These are phyloP conservation scores for Cosmia pyralina DNA, from an alignment of 2,888 invertebrate species.

Conservation along the genomic window DNA sequence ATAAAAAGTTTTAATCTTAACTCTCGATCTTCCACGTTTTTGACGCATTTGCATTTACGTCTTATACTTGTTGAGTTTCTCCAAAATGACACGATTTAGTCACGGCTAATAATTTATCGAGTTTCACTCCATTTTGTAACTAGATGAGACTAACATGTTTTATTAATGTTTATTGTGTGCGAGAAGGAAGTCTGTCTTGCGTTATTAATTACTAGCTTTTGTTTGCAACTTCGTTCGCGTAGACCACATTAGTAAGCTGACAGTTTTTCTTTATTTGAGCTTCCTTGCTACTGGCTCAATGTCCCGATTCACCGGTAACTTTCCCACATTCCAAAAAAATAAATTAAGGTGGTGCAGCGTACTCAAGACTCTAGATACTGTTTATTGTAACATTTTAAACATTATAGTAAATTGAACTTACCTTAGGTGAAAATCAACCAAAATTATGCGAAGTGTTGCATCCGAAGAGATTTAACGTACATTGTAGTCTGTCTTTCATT, in stretches of 20 bases:
- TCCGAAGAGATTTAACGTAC: no score
- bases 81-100: slow-evolving; percentile 53
- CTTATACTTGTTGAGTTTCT: slow-evolving; percentile 30
- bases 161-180: slow-evolving; percentile 62
- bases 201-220: slow-evolving; percentile 63
- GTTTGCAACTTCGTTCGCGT: slow-evolving; percentile 51
- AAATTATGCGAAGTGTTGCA: no score
- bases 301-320: slow-evolving; percentile 39
- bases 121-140: slow-evolving; percentile 61
- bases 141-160: slow-evolving; percentile 54
- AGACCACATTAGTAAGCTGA: slow-evolving; percentile 58
- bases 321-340: slow-evolving; percentile 54
- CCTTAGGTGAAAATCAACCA: no score
- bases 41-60: slow-evolving; percentile 16
- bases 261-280: slow-evolving; percentile 54
- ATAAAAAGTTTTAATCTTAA: slow-evolving; percentile 1
- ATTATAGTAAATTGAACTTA: no score
- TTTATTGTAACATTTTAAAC: slow-evolving; percentile 5
- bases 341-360: slow-evolving; percentile 9
- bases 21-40: slow-evolving; percentile 29
- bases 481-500: no score
- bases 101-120: slow-evolving; percentile 53
- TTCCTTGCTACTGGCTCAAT: slow-evolving; percentile 42
- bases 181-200: slow-evolving; percentile 57
- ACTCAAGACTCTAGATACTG: background rate